These are phyloP conservation scores for Anas acuta DNA, from an alignment of 2,797 vertebrate genomes.

Conservation along the genomic window DNA sequence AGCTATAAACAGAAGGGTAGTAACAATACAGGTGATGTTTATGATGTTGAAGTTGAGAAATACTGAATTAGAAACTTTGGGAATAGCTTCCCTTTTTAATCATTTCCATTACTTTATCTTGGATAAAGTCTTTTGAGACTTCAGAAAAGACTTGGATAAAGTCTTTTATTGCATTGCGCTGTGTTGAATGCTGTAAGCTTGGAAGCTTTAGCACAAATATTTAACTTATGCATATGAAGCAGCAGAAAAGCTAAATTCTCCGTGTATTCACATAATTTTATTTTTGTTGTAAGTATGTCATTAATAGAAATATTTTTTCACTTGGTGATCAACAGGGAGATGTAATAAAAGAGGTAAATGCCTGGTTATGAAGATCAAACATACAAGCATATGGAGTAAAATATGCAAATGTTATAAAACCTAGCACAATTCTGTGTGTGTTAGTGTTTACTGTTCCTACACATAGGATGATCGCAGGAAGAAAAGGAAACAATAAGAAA, in stretches of 20 bases:
- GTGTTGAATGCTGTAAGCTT: not conserved
- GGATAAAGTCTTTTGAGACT: too few relatives aligned
- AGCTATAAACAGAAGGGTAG: not conserved
- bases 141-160: too few relatives aligned
- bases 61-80: not conserved
- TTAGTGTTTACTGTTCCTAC: not conserved
- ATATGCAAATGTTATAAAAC: not conserved
- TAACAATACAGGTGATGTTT: not conserved
- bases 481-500: not conserved
- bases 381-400: not conserved
- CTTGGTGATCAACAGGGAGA: not conserved
- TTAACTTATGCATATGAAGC: not conserved
- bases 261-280: not conserved
- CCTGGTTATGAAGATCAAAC: not conserved
- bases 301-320: not conserved
- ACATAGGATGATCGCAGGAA: not conserved
- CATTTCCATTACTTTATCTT: not conserved
- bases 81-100: not conserved
- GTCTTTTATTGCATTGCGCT: not conserved
- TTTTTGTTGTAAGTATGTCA: not conserved
- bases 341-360: not conserved
- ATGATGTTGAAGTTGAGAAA: not conserved
- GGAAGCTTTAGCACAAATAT: not conserved
- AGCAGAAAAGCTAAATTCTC: not conserved
- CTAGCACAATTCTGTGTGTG: not conserved